Percentiles rank a stretch among this genome's conserved stretches.
These are phyloP conservation scores for Drosophila watanabei DNA, from an alignment of 1,140 invertebrate species.

Conservation along the genomic window DNA sequence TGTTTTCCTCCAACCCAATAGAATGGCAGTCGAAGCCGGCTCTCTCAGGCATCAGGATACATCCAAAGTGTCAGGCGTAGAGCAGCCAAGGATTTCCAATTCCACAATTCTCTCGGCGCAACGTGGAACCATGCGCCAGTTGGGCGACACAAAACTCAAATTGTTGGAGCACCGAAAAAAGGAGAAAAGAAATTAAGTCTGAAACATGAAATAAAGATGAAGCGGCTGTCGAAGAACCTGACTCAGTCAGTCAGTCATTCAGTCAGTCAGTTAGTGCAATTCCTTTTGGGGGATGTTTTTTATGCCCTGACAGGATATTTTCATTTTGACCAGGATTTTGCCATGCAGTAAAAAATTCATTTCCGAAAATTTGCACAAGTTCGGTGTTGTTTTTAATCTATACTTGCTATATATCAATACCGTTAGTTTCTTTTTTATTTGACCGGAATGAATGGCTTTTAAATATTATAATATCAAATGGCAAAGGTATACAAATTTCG, in stretches of 20 bases:
- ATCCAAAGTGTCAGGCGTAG: conserved; percentile 74
- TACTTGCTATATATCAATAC: not conserved
- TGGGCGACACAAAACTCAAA: conserved; percentile 68
- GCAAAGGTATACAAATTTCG: not conserved
- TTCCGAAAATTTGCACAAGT: not conserved
- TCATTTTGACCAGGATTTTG: not conserved
- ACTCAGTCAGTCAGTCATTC: conserved; percentile 40
- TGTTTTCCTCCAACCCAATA: conserved; percentile 26
- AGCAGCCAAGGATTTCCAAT: conserved; percentile 64
- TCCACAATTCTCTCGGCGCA: conserved; percentile 50
- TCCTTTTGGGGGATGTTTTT: conserved; percentile 1
- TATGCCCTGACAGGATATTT: not conserved
- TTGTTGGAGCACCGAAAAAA: conserved; percentile 21
- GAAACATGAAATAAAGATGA: conserved; percentile 81
- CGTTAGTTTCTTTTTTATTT: not conserved
- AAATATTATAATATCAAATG: not conserved
- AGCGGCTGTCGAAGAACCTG: conserved; percentile 64
- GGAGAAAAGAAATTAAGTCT: conserved; percentile 65
- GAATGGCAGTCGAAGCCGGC: conserved; percentile 14
- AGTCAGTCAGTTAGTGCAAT: conserved; percentile 55
- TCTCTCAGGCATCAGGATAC: conserved; percentile 38
- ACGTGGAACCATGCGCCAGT: conserved; percentile 54
- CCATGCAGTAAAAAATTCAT: not conserved
- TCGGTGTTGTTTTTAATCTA: not conserved
- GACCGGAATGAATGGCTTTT: not conserved